Percentiles rank a stretch among this genome's conserved stretches.
phyloP scores from a whole-genome alignment of 2,113 vertebrate genomes.

The Platanista minor region DNA sequence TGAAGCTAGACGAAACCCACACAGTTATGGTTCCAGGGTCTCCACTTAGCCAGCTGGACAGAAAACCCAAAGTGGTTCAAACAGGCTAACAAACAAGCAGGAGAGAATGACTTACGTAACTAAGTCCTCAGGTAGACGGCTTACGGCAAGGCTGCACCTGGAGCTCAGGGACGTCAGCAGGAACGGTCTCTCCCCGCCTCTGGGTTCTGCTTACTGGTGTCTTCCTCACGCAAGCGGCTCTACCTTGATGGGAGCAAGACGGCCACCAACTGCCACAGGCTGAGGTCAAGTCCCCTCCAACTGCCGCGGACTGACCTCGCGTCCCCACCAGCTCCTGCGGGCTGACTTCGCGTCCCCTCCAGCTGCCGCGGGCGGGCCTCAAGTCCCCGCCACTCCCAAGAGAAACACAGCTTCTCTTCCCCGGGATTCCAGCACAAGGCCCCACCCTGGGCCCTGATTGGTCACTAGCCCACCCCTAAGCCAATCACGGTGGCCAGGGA shows the following conservation, averaged over 20 bases:
- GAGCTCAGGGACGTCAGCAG: background rate
- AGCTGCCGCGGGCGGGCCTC: too few relatives aligned
- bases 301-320: too few relatives aligned
- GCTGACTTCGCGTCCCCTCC: accelerated
- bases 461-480: too few relatives aligned
- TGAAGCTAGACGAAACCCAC: background rate
- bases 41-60: background rate
- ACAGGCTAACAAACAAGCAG: background rate
- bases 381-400: too few relatives aligned
- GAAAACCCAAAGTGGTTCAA: background rate
- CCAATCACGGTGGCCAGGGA: too few relatives aligned
- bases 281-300: too few relatives aligned
- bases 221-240: background rate
- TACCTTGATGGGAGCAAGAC: background rate
- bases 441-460: too few relatives aligned
- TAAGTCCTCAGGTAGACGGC: background rate
- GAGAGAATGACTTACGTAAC: background rate
- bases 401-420: too few relatives aligned
- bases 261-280: background rate
- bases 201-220: background rate
- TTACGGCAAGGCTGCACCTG: background rate
- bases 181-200: background rate
- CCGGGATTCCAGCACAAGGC: too few relatives aligned
- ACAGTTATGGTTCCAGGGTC: background rate
- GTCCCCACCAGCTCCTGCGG: accelerated